A percentile compares a stretch with the other conserved stretches of the same genome.
Evolutionary conservation across 2,888 invertebrate genomes (phyloP).

Genomic region (Ornithoptera priamus): DNA sequence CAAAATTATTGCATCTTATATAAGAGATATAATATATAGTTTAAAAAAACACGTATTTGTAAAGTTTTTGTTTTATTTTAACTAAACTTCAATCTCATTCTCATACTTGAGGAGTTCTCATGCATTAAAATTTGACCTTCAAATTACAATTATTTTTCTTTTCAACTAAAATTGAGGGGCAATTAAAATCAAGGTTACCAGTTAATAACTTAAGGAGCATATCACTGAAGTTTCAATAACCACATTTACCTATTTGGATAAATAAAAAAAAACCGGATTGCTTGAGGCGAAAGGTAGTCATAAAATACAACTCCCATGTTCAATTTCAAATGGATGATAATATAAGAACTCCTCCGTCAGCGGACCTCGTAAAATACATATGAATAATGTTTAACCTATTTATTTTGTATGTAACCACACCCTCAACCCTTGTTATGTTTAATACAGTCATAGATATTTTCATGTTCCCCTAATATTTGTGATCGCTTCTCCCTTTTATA

Average conservation of each 20-base stretch:
- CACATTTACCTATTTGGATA: not conserved
- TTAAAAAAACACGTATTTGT: too few relatives aligned
- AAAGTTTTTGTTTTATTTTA: too few relatives aligned
- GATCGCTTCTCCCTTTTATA: not conserved
- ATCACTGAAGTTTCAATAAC: not conserved
- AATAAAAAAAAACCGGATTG: not conserved
- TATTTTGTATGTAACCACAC: constrained; percentile 24
- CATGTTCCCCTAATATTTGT: constrained; percentile 17
- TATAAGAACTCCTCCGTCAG: constrained; percentile 13
- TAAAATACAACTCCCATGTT: constrained; percentile 12
- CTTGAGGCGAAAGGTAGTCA: not conserved
- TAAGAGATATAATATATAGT: too few relatives aligned
- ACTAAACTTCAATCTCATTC: too few relatives aligned
- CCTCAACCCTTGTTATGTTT: constrained; percentile 28
- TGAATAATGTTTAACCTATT: constrained; percentile 24
- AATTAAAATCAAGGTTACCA: too few relatives aligned
- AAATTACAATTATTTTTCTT: too few relatives aligned
- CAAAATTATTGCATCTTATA: not conserved
- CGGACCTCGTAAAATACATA: constrained; percentile 24
- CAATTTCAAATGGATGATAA: constrained; percentile 11
- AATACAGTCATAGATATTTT: constrained; percentile 23
- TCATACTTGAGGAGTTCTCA: too few relatives aligned
- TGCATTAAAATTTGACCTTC: too few relatives aligned
- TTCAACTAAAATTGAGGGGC: too few relatives aligned
- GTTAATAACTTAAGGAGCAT: too few relatives aligned